Evolutionary conservation across 2,888 invertebrate genomes (phyloP).

Genomic region (Hirtodrosophila histrioides): DNA sequence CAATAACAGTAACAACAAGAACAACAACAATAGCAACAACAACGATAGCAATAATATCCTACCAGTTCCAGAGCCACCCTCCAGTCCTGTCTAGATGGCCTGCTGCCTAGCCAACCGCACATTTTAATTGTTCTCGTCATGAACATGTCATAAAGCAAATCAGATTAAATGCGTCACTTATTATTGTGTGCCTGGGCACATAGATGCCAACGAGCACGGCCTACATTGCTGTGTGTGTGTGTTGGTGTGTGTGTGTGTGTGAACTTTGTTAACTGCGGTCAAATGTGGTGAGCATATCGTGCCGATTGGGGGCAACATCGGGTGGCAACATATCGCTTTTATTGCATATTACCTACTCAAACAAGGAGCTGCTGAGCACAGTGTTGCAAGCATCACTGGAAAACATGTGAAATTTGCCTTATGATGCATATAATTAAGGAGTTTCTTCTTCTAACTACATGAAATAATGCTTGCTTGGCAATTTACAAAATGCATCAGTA

Average conservation of each 20-base stretch:
- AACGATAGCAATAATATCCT: background rate
- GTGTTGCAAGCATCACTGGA: conserved; percentile 36
- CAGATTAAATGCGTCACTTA: conserved; percentile 81
- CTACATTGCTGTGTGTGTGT: conserved; percentile 8
- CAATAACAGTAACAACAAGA: conserved; percentile 63
- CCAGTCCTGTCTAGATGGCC: conserved; percentile 43
- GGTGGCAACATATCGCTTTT: conserved; percentile 67
- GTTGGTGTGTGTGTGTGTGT: conserved; percentile 32
- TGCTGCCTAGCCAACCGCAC: conserved; percentile 77
- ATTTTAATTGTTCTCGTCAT: conserved; percentile 82
- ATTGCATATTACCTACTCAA: conserved; percentile 77
- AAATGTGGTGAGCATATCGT: conserved; percentile 72
- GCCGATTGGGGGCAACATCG: conserved; percentile 39
- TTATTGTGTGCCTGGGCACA: conserved; percentile 67
- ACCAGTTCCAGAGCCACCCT: conserved; percentile 24
- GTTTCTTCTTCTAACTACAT: background rate
- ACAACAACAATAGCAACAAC: conserved; percentile 12
- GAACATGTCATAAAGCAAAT: conserved; percentile 82
- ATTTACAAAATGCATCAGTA: too few species aligned
- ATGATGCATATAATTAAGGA: background rate
- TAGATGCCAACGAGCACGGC: conserved; percentile 16
- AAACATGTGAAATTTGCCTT: background rate
- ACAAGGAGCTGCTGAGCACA: conserved; percentile 33
- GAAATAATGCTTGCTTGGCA: too few species aligned
- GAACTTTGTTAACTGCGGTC: conserved; percentile 78